Conservation (phyloP, 2,797 vertebrate species). For the Alectoris magna region DNA sequence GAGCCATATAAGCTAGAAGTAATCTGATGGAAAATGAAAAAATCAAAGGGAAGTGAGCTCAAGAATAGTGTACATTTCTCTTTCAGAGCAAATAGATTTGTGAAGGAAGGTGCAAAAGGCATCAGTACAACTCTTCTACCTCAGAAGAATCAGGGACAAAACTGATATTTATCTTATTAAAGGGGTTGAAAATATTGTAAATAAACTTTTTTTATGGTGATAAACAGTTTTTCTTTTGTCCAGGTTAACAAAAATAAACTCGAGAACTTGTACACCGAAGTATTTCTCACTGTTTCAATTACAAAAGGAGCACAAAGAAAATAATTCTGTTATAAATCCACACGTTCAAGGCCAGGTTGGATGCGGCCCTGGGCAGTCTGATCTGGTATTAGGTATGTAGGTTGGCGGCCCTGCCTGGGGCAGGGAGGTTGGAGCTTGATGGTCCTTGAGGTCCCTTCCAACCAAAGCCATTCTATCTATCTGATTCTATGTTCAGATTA, state of each 20-base stretch:
- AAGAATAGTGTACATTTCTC: background rate
- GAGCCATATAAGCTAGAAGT: background rate
- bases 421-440: too few species aligned
- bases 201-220: background rate
- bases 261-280: background rate
- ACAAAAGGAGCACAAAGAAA: background rate
- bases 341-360: background rate
- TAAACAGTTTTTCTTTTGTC: background rate
- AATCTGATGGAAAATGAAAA: background rate
- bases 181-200: background rate
- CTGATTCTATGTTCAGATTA: background rate
- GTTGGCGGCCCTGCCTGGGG: too few species aligned
- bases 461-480: too few species aligned
- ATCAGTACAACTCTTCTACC: background rate
- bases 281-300: background rate
- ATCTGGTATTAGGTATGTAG: too few species aligned
- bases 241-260: constrained; percentile 8
- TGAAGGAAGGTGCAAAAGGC: background rate
- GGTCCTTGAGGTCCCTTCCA: too few species aligned
- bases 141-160: background rate
- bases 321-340: background rate
- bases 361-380: too few species aligned
- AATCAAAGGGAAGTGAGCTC: background rate
- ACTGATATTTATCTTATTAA: background rate
- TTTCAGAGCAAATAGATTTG: background rate